Conservation (phyloP, 2,113 vertebrate genomes). For the Aramus guarauna region DNA sequence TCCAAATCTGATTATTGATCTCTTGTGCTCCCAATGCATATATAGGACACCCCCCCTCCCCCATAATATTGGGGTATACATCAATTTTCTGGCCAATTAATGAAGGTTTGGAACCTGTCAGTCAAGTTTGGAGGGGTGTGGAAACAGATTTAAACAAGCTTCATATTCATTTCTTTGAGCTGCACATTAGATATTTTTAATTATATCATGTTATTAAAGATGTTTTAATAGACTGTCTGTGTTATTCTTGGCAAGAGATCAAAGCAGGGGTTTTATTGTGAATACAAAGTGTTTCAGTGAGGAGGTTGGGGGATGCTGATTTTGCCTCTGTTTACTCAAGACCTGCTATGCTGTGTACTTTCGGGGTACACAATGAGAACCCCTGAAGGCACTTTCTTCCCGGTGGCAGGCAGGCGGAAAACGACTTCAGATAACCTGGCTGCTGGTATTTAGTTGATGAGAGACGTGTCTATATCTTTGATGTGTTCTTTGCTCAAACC, state of each 20-base stretch:
- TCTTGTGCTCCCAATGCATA: background rate
- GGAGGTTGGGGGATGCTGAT: constrained; percentile 3
- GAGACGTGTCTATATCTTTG: background rate
- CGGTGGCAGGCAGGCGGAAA: background rate
- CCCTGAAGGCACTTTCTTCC: constrained; percentile 29
- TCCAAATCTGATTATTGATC: constrained; percentile 1
- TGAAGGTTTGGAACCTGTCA: constrained; percentile 37
- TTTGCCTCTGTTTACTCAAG: background rate
- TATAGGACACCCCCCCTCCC: background rate
- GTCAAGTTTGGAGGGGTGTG: constrained; percentile 53
- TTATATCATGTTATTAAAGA: constrained; percentile 59
- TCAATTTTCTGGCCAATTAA: constrained; percentile 20
- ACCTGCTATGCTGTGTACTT: background rate
- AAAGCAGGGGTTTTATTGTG: constrained; percentile 15
- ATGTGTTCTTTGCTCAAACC: constrained; percentile 16
- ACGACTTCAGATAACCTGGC: constrained; percentile 1
- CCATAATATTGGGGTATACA: background rate
- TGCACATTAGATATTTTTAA: constrained; percentile 45
- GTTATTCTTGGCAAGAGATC: constrained; percentile 43
- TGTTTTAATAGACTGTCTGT: constrained; percentile 41
- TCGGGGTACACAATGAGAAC: constrained; percentile 1
- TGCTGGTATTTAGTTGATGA: constrained; percentile 5
- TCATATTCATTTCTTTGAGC: constrained; percentile 50
- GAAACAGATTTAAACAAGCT: constrained; percentile 29
- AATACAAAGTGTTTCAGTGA: background rate